A percentile compares a stretch with the other conserved stretches of the same genome.
phyloP scores from a whole-genome alignment of 2,113 vertebrate genomes.

The Coracopsis vasa region DNA sequence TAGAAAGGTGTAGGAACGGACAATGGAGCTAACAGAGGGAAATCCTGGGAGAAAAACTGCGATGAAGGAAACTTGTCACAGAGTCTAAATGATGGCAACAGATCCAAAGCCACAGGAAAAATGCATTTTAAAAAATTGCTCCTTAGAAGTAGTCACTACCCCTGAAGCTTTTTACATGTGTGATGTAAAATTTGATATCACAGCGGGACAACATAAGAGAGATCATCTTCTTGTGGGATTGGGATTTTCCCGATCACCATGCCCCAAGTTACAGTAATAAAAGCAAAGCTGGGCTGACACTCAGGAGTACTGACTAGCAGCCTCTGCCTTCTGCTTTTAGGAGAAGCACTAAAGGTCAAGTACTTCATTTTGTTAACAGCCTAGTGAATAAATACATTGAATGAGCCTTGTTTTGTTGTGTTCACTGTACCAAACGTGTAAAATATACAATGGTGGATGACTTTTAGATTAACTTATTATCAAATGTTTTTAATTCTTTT shows the following conservation, averaged over 20 bases:
- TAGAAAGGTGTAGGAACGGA: not conserved
- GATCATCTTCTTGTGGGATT: not conserved
- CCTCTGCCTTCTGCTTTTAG: not conserved
- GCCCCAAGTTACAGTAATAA: not conserved
- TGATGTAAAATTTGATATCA: not conserved
- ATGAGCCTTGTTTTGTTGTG: not conserved
- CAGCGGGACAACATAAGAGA: not conserved
- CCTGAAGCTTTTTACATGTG: not conserved
- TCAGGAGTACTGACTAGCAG: not conserved
- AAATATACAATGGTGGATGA: not conserved
- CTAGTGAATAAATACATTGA: not conserved
- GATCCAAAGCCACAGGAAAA: not conserved
- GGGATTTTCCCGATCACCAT: not conserved
- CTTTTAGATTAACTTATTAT: not conserved
- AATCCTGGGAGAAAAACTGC: not conserved
- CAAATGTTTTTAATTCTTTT: not conserved
- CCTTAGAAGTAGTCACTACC: not conserved
- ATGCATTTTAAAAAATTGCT: not conserved
- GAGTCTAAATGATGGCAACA: not conserved
- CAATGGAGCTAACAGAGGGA: fast-evolving
- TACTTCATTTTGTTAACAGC: not conserved
- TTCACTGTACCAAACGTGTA: not conserved
- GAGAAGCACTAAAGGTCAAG: not conserved
- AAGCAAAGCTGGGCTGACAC: not conserved
- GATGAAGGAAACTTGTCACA: not conserved